Conservation (phyloP, 2,113 vertebrate species). For the Pedionomus torquatus region DNA sequence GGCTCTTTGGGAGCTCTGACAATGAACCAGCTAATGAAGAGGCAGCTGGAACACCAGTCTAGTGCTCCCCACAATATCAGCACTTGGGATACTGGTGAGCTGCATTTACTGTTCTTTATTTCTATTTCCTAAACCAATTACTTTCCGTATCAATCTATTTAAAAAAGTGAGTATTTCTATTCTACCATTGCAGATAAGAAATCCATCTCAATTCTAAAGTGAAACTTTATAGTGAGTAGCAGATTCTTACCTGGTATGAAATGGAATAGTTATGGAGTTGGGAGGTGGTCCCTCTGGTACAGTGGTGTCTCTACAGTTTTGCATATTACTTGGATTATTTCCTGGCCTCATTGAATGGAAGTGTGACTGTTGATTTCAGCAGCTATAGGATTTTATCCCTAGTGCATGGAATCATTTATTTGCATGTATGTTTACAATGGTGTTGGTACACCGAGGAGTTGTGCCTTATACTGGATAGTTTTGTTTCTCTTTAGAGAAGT, state of each 20-base stretch:
- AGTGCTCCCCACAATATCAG: constrained; percentile 97
- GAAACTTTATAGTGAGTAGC: neutral
- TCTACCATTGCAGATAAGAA: neutral
- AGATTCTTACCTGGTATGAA: neutral
- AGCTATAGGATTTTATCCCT: neutral
- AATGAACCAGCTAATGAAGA: constrained; percentile 98
- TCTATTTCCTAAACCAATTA: constrained; percentile 44
- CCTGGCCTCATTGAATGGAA: neutral
- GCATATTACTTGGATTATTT: neutral
- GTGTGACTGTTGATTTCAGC: neutral
- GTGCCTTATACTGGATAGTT: neutral
- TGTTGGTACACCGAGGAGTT: neutral
- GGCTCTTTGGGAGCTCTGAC: constrained; percentile 95
- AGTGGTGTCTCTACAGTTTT: neutral
- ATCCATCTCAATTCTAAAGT: neutral
- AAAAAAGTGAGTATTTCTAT: neutral
- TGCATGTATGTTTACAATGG: neutral
- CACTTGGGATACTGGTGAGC: constrained; percentile 96
- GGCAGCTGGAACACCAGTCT: constrained; percentile 97
- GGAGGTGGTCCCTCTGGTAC: neutral
- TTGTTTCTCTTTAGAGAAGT: neutral
- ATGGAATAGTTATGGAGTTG: neutral
- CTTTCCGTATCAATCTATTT: neutral
- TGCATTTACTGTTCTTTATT: constrained; percentile 71
- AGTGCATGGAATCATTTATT: neutral